phyloP scores from a whole-genome alignment of 2,113 vertebrate species.

The Rhabdomys dilectus region DNA sequence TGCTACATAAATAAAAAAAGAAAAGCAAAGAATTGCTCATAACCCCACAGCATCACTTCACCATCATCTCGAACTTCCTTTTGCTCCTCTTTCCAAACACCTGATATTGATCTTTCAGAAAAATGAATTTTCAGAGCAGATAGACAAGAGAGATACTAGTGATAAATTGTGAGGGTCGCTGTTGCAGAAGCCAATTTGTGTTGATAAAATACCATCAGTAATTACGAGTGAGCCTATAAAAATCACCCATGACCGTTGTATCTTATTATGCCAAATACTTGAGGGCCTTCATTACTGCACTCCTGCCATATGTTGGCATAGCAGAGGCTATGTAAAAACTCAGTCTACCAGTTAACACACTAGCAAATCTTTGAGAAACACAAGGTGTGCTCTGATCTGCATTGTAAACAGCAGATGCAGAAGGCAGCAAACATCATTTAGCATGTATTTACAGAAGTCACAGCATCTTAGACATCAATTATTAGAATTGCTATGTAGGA shows the following conservation, averaged over 20 bases:
- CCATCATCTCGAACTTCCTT: neutral
- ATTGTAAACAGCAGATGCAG: fast-evolving
- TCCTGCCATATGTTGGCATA: neutral
- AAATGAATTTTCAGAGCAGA: neutral
- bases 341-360: neutral
- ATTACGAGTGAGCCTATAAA: neutral
- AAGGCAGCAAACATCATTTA: neutral
- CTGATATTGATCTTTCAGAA: neutral
- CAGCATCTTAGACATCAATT: neutral
- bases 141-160: neutral
- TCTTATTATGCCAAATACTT: neutral
- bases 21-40: neutral
- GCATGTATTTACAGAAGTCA: neutral
- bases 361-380: neutral
- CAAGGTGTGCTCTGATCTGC: too few relatives aligned
- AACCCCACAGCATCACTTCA: neutral
- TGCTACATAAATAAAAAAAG: neutral
- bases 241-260: neutral
- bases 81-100: neutral
- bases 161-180: too few relatives aligned
- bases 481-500: neutral
- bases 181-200: neutral
- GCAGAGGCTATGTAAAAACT: neutral
- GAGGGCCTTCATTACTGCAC: neutral
- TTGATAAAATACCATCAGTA: neutral